phyloP scores from a whole-genome alignment of 2,888 invertebrate genomes.

The Buathra laborator region DNA sequence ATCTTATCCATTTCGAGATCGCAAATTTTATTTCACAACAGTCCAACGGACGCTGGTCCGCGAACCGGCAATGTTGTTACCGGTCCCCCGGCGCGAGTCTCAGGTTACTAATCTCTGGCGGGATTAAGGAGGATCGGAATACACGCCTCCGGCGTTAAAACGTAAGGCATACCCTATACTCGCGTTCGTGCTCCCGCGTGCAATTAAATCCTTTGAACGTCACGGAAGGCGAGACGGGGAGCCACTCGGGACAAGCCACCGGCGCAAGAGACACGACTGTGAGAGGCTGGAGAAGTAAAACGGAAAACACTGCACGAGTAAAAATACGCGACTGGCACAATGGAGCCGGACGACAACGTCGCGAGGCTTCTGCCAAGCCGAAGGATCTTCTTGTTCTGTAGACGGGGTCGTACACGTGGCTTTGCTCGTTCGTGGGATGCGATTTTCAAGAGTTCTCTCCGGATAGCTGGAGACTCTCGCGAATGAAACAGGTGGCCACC shows the following conservation, averaged over 20 bases:
- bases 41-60: neutral
- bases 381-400: conserved; percentile 44
- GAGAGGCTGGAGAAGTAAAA: conserved; percentile 21
- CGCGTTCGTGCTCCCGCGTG: conserved; percentile 58
- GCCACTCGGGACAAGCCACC: conserved; percentile 23
- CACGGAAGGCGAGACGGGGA: conserved; percentile 61
- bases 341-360: conserved; percentile 44
- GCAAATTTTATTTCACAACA: conserved; percentile 5
- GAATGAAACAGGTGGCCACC: conserved; percentile 76
- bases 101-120: conserved; percentile 70
- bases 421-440: conserved; percentile 57
- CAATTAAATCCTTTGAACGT: conserved; percentile 74
- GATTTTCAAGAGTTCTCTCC: conserved; percentile 70
- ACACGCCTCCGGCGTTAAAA: conserved; percentile 67
- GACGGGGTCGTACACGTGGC: conserved; percentile 28
- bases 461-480: conserved; percentile 61
- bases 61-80: neutral
- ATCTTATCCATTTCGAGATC: conserved; percentile 13
- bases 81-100: conserved; percentile 64
- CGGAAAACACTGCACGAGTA: conserved; percentile 44
- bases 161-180: conserved; percentile 50
- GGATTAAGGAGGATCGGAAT: conserved; percentile 73
- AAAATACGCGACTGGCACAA: conserved; percentile 38
- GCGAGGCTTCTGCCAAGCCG: conserved; percentile 41
- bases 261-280: conserved; percentile 20